A percentile compares a stretch with the other conserved stretches of the same genome.
phyloP scores from a whole-genome alignment of 2,113 vertebrate genomes.

The Tenrec ecaudatus region DNA sequence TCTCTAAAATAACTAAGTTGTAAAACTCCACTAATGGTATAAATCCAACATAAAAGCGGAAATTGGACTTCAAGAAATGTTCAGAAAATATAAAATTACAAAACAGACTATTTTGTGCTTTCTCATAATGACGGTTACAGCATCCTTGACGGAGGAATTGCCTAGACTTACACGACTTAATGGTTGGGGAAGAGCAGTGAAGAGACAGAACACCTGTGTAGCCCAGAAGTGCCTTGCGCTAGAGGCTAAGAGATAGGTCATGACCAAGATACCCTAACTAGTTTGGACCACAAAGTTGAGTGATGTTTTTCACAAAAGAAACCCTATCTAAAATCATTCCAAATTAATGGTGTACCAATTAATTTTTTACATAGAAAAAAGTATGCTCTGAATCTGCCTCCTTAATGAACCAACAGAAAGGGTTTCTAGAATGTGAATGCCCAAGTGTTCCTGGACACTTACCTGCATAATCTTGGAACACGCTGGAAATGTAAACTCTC shows the following conservation, averaged over 20 bases:
- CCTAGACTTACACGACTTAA: background rate
- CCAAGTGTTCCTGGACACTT: background rate
- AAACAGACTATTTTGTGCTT: background rate
- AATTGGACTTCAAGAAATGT: too few relatives aligned
- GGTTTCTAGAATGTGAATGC: background rate
- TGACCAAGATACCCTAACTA: background rate
- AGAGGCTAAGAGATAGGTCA: background rate
- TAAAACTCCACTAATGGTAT: too few relatives aligned
- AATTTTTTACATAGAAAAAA: conserved; percentile 6
- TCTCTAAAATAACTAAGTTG: too few relatives aligned
- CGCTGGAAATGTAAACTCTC: background rate
- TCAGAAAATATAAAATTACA: too few relatives aligned
- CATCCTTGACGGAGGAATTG: background rate
- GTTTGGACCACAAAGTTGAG: background rate
- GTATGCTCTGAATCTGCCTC: background rate
- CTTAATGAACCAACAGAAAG: background rate
- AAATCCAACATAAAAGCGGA: too few relatives aligned
- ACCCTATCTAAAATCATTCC: background rate
- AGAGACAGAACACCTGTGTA: background rate
- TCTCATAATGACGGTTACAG: too few relatives aligned
- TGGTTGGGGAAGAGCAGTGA: background rate
- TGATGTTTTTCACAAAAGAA: background rate
- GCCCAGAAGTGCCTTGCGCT: background rate
- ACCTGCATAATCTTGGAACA: background rate
- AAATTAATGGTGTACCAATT: background rate